Evolutionary conservation across 2,888 invertebrate genomes (phyloP), one percentile per base, ranked within the genome.

Genomic region (Coecobrya sp.): DNA sequence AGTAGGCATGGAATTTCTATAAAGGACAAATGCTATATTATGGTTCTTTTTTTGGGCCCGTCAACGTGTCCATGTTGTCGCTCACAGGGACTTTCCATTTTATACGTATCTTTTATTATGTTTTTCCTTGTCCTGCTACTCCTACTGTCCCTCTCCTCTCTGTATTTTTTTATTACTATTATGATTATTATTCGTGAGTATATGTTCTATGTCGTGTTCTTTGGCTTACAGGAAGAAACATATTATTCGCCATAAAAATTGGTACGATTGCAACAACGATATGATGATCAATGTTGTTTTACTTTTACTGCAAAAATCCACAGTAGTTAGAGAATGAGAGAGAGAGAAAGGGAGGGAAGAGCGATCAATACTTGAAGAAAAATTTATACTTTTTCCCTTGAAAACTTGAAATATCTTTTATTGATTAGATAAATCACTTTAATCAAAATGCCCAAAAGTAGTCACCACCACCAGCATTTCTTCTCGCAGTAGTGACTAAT

Each of bases 81-180:
- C 49, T 22, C 76, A 52, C 81, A 27, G 22, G 45, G 45, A 49
- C 73, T 76, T 76, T 76, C 73, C 73, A 76, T 76, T 76, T 76
- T 76, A 36, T 70, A n/a, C 36, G 36, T n/a, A 55, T 70, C 2
- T 70, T 70, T 36, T 19, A 70, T 73, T n/a, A 68, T 49, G 10
- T 49, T 49, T 22, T 62, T 62, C 8, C 22, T 19, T 22, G n/a
- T 62, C 25, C 7, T 55, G 13, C 19, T n/a, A n/a, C 19, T 55
- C n/a, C 68, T n/a, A 70, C 10, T n/a, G 13, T 73, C 42, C 70
- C 36, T 73, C 45, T 36, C 16, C 30, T 59, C 16, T 68, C 7
- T 62, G 73, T 45, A 76, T 11, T 49, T 27, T 42, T 45, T 76
- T 42, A 45, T 76, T 49, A 45, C 73, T 11, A 45, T 22, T 22